phyloP scores from a whole-genome alignment of 2,797 vertebrate genomes.

The Sebastes alutus region DNA sequence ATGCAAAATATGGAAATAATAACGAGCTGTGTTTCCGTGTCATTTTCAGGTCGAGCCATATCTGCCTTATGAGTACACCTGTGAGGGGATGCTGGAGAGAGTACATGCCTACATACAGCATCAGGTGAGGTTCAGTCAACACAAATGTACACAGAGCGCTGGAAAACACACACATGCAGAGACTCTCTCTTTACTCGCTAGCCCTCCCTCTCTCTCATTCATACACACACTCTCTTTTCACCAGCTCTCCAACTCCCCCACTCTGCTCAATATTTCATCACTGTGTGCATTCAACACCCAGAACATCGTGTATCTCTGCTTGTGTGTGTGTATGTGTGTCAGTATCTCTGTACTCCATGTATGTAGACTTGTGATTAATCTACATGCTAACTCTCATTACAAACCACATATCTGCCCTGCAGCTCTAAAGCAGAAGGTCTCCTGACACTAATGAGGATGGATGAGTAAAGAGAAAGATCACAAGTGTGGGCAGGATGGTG shows the following conservation, averaged over 20 bases:
- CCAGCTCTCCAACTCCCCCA: slow-evolving; percentile 1
- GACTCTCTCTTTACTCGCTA: neutral
- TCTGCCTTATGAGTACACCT: slow-evolving; percentile 95
- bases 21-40: slow-evolving; percentile 12
- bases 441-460: slow-evolving; percentile 57
- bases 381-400: slow-evolving; percentile 50
- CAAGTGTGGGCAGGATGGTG: slow-evolving; percentile 10
- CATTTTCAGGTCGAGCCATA: slow-evolving; percentile 90
- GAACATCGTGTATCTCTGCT: neutral
- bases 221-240: neutral
- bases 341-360: neutral
- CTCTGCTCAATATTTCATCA: slow-evolving; percentile 45
- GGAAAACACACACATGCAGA: neutral
- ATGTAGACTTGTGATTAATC: slow-evolving; percentile 47
- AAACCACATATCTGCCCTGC: slow-evolving; percentile 32
- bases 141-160: neutral
- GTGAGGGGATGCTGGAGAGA: slow-evolving; percentile 94
- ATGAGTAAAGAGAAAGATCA: slow-evolving; percentile 34
- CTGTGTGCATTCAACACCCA: slow-evolving; percentile 21
- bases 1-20: slow-evolving; percentile 15
- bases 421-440: slow-evolving; percentile 45
- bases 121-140: slow-evolving; percentile 79
- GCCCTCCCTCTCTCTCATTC: neutral
- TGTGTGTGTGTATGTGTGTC: slow-evolving; percentile 2
- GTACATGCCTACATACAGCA: slow-evolving; percentile 94